A percentile compares a stretch with the other conserved stretches of the same genome.
Evolutionary conservation across 2,113 vertebrate genomes (phyloP).

Genomic region (Paratilapia polleni): DNA sequence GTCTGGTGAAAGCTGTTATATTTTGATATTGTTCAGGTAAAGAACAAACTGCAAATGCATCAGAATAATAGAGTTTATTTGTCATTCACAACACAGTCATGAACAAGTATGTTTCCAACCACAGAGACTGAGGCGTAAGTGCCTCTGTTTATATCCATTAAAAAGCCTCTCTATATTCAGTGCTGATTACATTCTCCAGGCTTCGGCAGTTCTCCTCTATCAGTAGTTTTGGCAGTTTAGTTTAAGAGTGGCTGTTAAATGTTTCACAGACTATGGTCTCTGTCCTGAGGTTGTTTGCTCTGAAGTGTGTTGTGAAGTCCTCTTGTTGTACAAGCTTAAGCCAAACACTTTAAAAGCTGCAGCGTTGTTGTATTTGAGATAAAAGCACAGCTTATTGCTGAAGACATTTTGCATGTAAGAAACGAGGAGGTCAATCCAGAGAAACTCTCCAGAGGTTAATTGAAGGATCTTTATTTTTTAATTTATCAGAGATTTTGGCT

Average conservation of each 20-base stretch:
- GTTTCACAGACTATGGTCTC: neutral
- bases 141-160: constrained; percentile 10
- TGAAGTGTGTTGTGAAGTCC: constrained; percentile 36
- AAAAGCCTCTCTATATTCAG: constrained; percentile 27
- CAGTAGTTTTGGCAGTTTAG: neutral
- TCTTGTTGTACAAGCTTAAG: neutral
- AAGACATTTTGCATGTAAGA: neutral
- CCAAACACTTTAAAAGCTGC: neutral
- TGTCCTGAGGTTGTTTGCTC: neutral
- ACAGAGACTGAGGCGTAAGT: neutral
- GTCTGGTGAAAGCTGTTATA: neutral
- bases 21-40: neutral
- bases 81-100: neutral
- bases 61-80: neutral
- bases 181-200: constrained; percentile 23
- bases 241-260: neutral
- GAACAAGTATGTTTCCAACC: neutral
- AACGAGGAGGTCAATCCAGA: neutral
- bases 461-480: neutral
- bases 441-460: neutral
- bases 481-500: neutral
- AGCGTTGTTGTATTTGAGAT: neutral
- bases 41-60: neutral
- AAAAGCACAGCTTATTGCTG: neutral
- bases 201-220: neutral